These are phyloP conservation scores for Xenopus borealis DNA, from an alignment of 2,113 vertebrate species.

Conservation along the genomic window DNA sequence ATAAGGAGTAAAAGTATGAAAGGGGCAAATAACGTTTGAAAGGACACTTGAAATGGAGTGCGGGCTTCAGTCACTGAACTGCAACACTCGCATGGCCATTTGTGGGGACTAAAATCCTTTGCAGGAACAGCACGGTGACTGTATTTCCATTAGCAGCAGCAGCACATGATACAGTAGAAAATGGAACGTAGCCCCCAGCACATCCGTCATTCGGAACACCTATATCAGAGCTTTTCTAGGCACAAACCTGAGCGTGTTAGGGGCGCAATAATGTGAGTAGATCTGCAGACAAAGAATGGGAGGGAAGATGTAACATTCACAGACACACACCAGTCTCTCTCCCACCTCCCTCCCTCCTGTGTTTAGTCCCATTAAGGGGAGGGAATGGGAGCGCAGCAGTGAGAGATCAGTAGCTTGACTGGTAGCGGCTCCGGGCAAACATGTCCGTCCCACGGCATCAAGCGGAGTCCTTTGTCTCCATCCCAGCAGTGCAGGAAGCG, in stretches of 20 bases:
- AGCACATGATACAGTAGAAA: no score
- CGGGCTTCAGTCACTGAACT: no score
- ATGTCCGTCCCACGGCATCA: slow-evolving; percentile 29
- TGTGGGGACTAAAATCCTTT: no score
- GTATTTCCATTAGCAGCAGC: no score
- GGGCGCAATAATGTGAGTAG: background rate
- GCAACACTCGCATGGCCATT: no score
- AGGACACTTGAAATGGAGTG: no score
- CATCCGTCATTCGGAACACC: no score
- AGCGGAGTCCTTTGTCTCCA: slow-evolving; percentile 12
- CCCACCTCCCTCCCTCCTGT: slow-evolving; percentile 1
- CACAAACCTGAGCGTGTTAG: background rate
- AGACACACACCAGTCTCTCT: slow-evolving; percentile 5
- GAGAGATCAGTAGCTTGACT: background rate
- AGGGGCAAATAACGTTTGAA: no score
- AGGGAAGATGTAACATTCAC: slow-evolving; percentile 3
- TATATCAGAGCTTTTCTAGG: background rate
- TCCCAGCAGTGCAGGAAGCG: slow-evolving; percentile 20
- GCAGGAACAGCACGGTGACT: no score
- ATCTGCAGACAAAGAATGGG: slow-evolving; percentile 23
- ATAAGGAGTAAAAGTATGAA: no score
- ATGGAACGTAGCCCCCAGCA: no score
- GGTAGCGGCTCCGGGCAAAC: slow-evolving; percentile 17
- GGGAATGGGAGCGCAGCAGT: background rate
- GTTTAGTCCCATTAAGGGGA: slow-evolving; percentile 17